Percentiles rank a stretch among this genome's conserved stretches.
Evolutionary conservation across 2,113 vertebrate genomes (phyloP).

Genomic region (Neodon shergylaensis): DNA sequence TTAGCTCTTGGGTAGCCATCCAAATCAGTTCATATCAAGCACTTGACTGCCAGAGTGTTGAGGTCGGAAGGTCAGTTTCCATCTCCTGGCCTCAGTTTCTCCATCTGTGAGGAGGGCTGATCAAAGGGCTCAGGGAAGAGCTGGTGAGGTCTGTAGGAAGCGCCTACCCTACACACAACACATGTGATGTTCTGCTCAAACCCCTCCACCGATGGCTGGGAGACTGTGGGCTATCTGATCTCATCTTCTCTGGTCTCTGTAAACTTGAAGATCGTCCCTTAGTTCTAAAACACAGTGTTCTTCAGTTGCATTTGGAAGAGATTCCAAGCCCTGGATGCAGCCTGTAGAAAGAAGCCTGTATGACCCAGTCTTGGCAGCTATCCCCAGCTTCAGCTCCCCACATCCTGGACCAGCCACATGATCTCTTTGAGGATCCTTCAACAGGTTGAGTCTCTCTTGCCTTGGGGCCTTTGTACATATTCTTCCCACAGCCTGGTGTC

Average conservation of each 20-base stretch:
- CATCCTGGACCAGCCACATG: not conserved
- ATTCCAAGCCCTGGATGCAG: not conserved
- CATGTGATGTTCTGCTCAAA: fast-evolving
- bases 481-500: not conserved
- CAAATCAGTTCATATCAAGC: not conserved
- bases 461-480: constrained; percentile 6
- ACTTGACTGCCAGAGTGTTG: fast-evolving
- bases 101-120: not conserved
- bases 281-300: not conserved
- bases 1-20: fast-evolving
- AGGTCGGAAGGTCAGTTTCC: fast-evolving
- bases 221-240: no score
- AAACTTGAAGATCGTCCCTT: not conserved
- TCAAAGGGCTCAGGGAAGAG: not conserved
- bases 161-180: fast-evolving
- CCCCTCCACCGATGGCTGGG: not conserved
- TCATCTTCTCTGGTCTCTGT: not conserved
- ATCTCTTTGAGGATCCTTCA: not conserved
- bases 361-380: not conserved
- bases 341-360: not conserved
- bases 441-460: not conserved
- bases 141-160: fast-evolving
- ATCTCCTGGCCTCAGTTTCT: not conserved
- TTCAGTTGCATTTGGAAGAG: not conserved
- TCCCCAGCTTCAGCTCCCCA: not conserved